A percentile compares a stretch with the other conserved stretches of the same genome.
phyloP scores from a whole-genome alignment of 2,113 vertebrate species.

The Aspiorhynchus laticeps region DNA sequence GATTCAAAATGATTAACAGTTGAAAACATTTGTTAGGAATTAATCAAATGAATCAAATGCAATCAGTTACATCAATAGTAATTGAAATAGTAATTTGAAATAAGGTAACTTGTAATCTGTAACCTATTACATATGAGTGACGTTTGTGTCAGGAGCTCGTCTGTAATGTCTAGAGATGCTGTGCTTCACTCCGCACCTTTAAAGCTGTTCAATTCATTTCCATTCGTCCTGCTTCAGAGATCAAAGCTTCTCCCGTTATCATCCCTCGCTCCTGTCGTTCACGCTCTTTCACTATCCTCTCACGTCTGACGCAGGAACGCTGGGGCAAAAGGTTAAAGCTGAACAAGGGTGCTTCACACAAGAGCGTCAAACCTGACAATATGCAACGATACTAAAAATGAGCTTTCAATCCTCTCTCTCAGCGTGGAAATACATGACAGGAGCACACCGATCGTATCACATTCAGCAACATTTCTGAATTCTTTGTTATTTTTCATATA shows the following conservation, averaged over 20 bases:
- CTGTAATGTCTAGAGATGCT: neutral
- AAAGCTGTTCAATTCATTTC: neutral
- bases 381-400: neutral
- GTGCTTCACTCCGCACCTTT: neutral
- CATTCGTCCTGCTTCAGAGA: constrained; percentile 16
- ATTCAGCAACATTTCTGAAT: neutral
- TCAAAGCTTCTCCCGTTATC: neutral
- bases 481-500: neutral
- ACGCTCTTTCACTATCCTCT: neutral
- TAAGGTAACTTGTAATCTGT: too few species aligned
- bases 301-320: neutral
- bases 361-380: neutral
- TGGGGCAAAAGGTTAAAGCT: neutral
- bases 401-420: neutral
- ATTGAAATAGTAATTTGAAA: too few species aligned
- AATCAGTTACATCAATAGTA: too few species aligned
- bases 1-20: too few species aligned
- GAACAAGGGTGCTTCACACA: neutral
- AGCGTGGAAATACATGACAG: neutral
- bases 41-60: too few species aligned
- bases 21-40: too few species aligned
- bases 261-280: neutral
- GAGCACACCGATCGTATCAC: neutral
- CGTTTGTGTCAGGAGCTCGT: neutral
- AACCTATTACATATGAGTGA: too few species aligned